These are phyloP conservation scores for Drosophila algonquin DNA, from an alignment of 2,888 invertebrate species.

Conservation along the genomic window DNA sequence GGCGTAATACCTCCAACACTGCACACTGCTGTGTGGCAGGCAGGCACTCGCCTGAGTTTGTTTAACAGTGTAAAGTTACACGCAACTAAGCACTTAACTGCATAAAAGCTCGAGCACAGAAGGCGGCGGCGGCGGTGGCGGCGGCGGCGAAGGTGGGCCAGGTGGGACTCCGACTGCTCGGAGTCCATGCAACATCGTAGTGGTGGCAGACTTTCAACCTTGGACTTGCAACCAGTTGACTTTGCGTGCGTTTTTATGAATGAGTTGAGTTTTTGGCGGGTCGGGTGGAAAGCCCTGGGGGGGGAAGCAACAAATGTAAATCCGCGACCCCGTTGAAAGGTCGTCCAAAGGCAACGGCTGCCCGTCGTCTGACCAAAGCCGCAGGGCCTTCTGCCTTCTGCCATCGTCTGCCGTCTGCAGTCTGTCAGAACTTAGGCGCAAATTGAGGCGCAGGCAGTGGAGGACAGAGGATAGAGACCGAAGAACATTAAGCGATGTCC, in stretches of 20 bases:
- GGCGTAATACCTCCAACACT: conserved; percentile 1
- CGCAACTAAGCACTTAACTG: conserved; percentile 79
- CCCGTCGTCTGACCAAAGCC: conserved; percentile 28
- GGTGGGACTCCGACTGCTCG: neutral
- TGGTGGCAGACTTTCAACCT: conserved; percentile 56
- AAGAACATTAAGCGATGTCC: conserved; percentile 42
- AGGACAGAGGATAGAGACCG: conserved; percentile 48
- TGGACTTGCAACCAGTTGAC: conserved; percentile 54
- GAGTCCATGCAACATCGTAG: conserved; percentile 48
- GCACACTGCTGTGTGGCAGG: conserved; percentile 35
- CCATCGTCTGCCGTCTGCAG: conserved; percentile 15
- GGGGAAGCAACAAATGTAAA: conserved; percentile 69
- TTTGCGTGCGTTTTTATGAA: conserved; percentile 77
- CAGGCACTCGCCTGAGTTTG: conserved; percentile 60
- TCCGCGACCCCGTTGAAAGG: conserved; percentile 69
- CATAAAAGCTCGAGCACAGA: conserved; percentile 63
- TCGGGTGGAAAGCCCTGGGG: conserved; percentile 16
- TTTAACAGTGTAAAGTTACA: conserved; percentile 78
- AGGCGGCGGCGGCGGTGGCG: neutral
- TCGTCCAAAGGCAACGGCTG: conserved; percentile 34
- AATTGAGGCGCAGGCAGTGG: conserved; percentile 57
- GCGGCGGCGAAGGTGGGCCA: neutral
- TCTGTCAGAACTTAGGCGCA: conserved; percentile 54
- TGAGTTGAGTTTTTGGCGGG: conserved; percentile 42
- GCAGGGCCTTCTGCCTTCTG: conserved; percentile 16